A percentile compares a stretch with the other conserved stretches of the same genome.
Conservation (phyloP, 2,888 invertebrate genomes). For the Mimachlamys varia region DNA sequence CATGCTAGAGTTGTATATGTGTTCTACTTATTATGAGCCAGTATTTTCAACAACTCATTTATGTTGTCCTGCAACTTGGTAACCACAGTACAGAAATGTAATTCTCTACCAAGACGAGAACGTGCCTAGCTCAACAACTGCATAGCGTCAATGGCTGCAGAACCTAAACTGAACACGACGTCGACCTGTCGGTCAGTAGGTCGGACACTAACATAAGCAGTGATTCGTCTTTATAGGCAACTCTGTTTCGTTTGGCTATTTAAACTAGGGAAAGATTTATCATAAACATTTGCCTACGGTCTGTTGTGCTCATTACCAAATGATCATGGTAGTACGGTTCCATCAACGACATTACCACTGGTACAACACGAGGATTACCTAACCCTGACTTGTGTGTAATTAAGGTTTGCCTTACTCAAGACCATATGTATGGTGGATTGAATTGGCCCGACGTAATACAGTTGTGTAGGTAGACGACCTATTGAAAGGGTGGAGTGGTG, state of each 20-base stretch:
- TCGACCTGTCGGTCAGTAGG: too few relatives aligned
- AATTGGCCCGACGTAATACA: background rate
- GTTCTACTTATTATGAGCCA: too few relatives aligned
- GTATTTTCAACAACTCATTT: too few relatives aligned
- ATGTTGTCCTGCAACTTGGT: too few relatives aligned
- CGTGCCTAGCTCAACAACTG: too few relatives aligned
- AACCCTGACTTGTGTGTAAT: background rate
- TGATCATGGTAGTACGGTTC: background rate
- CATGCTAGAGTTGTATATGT: too few relatives aligned
- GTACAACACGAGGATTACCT: background rate
- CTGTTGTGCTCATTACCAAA: background rate
- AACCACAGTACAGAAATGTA: too few relatives aligned
- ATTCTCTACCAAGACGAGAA: too few relatives aligned
- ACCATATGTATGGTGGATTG: background rate
- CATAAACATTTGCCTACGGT: background rate
- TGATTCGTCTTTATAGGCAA: background rate
- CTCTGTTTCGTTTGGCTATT: background rate
- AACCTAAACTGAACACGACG: too few relatives aligned
- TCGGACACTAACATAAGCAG: too few relatives aligned
- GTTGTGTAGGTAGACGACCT: background rate
- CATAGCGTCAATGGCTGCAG: too few relatives aligned
- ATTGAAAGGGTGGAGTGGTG: background rate
- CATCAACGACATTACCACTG: background rate
- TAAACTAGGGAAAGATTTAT: background rate
- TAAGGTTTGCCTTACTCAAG: constrained; percentile 8